A percentile compares a stretch with the other conserved stretches of the same genome.
Conservation (phyloP, 2,797 vertebrate genomes). For the Malacoraja senta region DNA sequence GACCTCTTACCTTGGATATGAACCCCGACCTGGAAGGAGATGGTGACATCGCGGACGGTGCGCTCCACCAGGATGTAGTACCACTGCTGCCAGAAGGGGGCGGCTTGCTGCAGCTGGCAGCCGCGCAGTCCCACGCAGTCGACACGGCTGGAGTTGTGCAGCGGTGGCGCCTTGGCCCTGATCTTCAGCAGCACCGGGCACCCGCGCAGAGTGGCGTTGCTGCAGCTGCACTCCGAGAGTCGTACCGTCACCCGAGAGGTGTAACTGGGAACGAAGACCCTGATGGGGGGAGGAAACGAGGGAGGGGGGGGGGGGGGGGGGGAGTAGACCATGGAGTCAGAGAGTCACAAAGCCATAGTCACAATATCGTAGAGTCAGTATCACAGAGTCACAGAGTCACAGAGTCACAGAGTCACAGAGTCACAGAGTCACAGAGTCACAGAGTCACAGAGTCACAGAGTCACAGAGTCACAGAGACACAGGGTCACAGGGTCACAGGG, state of each 20-base stretch:
- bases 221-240: slow-evolving; percentile 73
- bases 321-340: not conserved
- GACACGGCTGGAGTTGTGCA: slow-evolving; percentile 85
- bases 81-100: slow-evolving; percentile 93
- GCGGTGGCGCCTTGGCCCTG: slow-evolving; percentile 81
- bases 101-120: slow-evolving; percentile 72
- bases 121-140: slow-evolving; percentile 71
- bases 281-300: slow-evolving; percentile 46
- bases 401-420: too few species aligned
- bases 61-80: slow-evolving; percentile 90
- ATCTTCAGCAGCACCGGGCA: slow-evolving; percentile 85
- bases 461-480: too few species aligned
- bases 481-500: too few species aligned
- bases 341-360: not conserved
- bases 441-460: too few species aligned
- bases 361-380: too few species aligned
- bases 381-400: too few species aligned
- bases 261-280: slow-evolving; percentile 93
- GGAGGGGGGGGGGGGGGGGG: not conserved
- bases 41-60: slow-evolving; percentile 61
- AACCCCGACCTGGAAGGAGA: slow-evolving; percentile 83
- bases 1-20: slow-evolving; percentile 79
- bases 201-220: slow-evolving; percentile 60
- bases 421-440: too few species aligned
- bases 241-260: slow-evolving; percentile 80